phyloP scores from a whole-genome alignment of 2,797 vertebrate species.

The Crax fasciolata region DNA sequence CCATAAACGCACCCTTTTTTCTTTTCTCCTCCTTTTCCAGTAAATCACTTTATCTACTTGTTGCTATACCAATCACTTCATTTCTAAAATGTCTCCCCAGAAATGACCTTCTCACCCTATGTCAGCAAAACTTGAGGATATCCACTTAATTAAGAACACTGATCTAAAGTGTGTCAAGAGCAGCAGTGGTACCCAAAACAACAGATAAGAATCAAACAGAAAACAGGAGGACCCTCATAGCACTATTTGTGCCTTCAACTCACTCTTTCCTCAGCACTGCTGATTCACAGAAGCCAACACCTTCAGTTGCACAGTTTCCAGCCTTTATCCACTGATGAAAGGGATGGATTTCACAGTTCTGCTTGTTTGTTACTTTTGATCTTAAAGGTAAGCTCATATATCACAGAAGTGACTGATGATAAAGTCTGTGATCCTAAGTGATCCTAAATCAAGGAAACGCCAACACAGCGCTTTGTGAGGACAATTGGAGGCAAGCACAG shows the following conservation, averaged over 20 bases:
- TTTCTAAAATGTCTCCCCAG: background rate
- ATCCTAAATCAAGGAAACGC: background rate
- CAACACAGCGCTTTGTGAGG: background rate
- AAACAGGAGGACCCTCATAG: background rate
- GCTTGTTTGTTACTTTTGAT: background rate
- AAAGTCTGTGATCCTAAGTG: background rate
- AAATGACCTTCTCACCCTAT: background rate
- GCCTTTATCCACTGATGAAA: background rate
- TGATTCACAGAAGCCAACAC: background rate
- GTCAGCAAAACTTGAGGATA: background rate
- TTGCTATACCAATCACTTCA: background rate
- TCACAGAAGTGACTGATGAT: background rate
- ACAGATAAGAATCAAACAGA: background rate
- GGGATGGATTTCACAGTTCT: background rate
- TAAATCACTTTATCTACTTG: background rate
- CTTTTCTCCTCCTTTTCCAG: background rate
- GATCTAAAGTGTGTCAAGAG: background rate
- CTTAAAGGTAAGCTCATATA: background rate
- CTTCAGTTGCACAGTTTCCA: background rate
- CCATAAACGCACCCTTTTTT: background rate
- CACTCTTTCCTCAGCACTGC: background rate
- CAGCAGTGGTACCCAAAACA: background rate
- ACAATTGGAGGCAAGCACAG: background rate
- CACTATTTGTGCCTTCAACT: background rate
- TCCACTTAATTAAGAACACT: background rate